These are phyloP conservation scores for Germaria angustata DNA, from an alignment of 2,888 invertebrate species.

Conservation along the genomic window DNA sequence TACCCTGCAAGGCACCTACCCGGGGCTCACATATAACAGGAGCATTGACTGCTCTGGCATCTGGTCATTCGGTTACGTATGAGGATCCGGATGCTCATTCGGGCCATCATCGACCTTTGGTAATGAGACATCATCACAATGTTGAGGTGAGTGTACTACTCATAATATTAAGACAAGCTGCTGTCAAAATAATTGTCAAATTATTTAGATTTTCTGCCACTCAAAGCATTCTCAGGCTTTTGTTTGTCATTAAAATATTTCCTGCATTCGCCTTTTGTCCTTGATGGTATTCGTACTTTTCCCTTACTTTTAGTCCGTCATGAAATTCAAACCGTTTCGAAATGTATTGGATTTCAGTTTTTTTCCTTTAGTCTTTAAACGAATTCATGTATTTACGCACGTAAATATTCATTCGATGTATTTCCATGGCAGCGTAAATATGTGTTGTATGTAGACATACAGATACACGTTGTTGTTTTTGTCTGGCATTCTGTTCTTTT, in stretches of 20 bases:
- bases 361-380: not conserved
- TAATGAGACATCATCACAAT: slow-evolving; percentile 81
- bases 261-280: slow-evolving; percentile 9
- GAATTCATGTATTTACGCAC: not conserved
- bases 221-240: not conserved
- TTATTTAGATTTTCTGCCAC: slow-evolving; percentile 36
- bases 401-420: no score
- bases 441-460: not conserved
- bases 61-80: slow-evolving; percentile 85
- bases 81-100: slow-evolving; percentile 88
- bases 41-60: slow-evolving; percentile 73
- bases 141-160: slow-evolving; percentile 76
- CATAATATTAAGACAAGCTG: slow-evolving; percentile 35
- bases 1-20: slow-evolving; percentile 90
- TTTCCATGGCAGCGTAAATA: no score
- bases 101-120: slow-evolving; percentile 80
- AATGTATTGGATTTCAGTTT: slow-evolving; percentile 32
- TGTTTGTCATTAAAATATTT: slow-evolving; percentile 27
- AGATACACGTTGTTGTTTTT: not conserved
- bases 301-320: not conserved
- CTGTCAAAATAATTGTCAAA: slow-evolving; percentile 60
- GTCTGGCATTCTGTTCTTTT: slow-evolving; percentile 11
- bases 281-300: not conserved
- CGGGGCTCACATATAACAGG: slow-evolving; percentile 80
- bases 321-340: slow-evolving; percentile 35